Base-by-base conservation (phyloP, 2,797 vertebrate genomes). In the Meda fulgida region DNA sequence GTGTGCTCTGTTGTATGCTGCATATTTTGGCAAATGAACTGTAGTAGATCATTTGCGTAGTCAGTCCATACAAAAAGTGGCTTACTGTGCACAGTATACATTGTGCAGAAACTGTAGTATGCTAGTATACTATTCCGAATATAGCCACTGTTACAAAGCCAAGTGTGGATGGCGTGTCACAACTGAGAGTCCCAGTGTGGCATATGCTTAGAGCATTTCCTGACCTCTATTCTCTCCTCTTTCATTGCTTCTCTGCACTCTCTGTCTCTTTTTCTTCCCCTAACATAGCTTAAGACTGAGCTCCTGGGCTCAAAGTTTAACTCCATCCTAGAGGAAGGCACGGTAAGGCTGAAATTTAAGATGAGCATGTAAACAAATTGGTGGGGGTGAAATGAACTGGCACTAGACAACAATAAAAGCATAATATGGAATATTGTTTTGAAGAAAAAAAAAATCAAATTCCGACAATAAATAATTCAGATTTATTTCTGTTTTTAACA, bases 271-370 rank as follows among this genome's bases (percentile, higher is more conserved):
- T 91, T 92, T 95, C 94, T 96, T 94, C 94, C 91, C 94, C 91
- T 95, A 95, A 95, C 95, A 94, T 91, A 96, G 95, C 95, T 96
- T 95, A 96, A 96, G 95, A 96, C 95, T 93, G 95, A 96, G 95
- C 94, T 96, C 93, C 95, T 96, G 95, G 95, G 95, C 93, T 96
- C 95, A 95, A 96, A 96, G 95, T 96, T 96, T 96, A 96, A 95
- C 94, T 96, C 95, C 94, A 96, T 96, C 95, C 95, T 96, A 94
- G 95, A 96, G 92, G 95, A 96, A 92, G 95, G 93, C 86, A 96
- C 95, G 95, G 95, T 96, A 96, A 96, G 95, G 93, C 93, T 93
- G 86, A 79, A 55, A 84, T 75, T 81, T 87, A 40, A 87, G 86
- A 82, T 29, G 65, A n/a, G 82, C 65, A 84, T 83, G 86, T 29